Percentiles rank a stretch among this genome's conserved stretches.
phyloP scores from a whole-genome alignment of 1,140 invertebrate species.

The Colletes gigas region DNA sequence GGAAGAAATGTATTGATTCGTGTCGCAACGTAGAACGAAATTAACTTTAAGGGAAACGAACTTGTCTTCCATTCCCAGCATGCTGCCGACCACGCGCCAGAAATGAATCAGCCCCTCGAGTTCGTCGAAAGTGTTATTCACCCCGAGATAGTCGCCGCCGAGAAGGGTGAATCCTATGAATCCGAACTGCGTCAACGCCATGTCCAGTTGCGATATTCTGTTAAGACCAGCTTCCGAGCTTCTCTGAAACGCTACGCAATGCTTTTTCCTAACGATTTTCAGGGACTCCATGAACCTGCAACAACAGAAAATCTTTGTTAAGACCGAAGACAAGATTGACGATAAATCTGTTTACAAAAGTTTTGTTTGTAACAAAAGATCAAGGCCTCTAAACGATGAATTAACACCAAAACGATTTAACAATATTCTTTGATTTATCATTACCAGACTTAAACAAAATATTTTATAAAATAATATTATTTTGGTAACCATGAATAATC shows the following conservation, averaged over 20 bases:
- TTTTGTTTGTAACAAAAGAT: too few species aligned
- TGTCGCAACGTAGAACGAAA: background rate
- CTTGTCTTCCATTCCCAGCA: conserved; percentile 91
- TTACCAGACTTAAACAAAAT: too few species aligned
- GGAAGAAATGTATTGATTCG: background rate
- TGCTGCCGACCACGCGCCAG: conserved; percentile 90
- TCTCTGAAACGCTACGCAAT: conserved; percentile 82
- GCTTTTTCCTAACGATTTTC: conserved; percentile 84
- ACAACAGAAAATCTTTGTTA: background rate
- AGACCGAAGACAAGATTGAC: background rate
- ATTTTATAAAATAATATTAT: too few species aligned
- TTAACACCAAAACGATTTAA: too few species aligned
- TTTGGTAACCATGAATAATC: too few species aligned
- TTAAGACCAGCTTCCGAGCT: conserved; percentile 79
- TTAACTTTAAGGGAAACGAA: conserved; percentile 64
- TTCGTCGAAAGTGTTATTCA: conserved; percentile 82
- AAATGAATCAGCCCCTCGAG: conserved; percentile 91
- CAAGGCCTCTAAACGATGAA: too few species aligned
- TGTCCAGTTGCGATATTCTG: conserved; percentile 86
- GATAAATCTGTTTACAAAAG: background rate
- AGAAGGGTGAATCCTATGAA: conserved; percentile 91
- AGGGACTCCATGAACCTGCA: conserved; percentile 83
- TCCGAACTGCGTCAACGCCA: conserved; percentile 92
- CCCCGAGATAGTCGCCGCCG: conserved; percentile 85
- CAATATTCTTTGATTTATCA: too few species aligned